Evolutionary conservation across 2,797 vertebrate genomes (phyloP).

Genomic region (Tenualosa ilisha): DNA sequence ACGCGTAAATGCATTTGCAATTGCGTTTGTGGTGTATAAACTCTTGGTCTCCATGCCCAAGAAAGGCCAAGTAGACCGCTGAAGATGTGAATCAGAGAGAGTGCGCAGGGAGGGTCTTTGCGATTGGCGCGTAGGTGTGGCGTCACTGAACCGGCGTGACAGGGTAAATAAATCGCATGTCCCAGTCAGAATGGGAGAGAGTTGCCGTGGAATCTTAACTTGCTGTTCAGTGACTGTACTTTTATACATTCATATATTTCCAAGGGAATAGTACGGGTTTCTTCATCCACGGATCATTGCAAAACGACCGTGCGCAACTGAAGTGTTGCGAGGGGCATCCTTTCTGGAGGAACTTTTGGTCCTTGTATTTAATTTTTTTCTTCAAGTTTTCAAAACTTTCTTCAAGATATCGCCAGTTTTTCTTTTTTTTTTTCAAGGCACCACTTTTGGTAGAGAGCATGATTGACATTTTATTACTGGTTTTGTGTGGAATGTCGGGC

Average conservation of each 20-base stretch:
- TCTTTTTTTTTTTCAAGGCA: background rate
- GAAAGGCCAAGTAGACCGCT: background rate
- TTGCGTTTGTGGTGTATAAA: background rate
- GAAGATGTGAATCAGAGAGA: background rate
- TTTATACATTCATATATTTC: background rate
- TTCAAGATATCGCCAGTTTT: background rate
- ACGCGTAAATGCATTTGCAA: background rate
- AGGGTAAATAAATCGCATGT: background rate
- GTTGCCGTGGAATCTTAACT: conserved; percentile 5
- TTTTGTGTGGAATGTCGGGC: conserved; percentile 76
- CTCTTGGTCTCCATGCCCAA: background rate
- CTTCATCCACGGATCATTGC: background rate
- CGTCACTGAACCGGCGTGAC: background rate
- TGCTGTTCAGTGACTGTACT: background rate
- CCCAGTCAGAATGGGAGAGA: conserved; percentile 18
- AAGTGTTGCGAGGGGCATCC: background rate
- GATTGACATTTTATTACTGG: conserved; percentile 67
- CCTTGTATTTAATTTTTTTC: background rate
- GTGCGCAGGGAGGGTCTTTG: background rate
- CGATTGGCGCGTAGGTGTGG: conserved; percentile 5
- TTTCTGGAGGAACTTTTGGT: background rate
- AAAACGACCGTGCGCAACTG: background rate
- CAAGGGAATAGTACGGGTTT: background rate
- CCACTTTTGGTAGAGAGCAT: conserved; percentile 58
- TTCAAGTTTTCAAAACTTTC: background rate